Percentiles rank a stretch among this genome's conserved stretches.
phyloP scores from a whole-genome alignment of 2,113 vertebrate species.

The Hirundichthys speculiger region DNA sequence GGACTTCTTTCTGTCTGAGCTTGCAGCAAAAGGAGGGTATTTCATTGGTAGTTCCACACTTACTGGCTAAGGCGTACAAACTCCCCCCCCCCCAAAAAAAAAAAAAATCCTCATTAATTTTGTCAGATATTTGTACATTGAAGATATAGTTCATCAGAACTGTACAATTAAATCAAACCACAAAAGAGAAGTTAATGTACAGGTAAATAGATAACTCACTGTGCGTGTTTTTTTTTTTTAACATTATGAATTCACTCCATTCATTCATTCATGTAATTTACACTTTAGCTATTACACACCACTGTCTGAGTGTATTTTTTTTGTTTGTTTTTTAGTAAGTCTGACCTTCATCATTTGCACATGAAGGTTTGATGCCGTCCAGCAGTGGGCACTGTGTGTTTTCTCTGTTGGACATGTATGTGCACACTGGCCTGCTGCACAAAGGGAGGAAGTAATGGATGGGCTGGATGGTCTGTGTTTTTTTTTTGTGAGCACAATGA shows the following conservation, averaged over 20 bases:
- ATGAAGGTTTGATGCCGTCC: constrained; percentile 55
- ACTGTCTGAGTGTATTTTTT: no score
- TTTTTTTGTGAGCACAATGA: constrained; percentile 34
- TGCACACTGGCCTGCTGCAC: constrained; percentile 51
- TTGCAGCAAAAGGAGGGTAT: constrained; percentile 38
- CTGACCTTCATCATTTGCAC: constrained; percentile 74
- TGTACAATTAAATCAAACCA: no score
- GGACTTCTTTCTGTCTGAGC: constrained; percentile 36
- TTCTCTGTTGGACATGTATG: constrained; percentile 20
- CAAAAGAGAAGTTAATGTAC: no score
- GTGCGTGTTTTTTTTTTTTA: no score
- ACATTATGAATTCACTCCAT: background rate
- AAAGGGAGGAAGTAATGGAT: constrained; percentile 38
- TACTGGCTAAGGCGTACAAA: constrained; percentile 1
- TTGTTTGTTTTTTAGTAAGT: constrained; percentile 5
- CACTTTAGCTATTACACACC: constrained; percentile 14
- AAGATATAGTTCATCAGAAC: background rate
- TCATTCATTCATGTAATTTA: background rate
- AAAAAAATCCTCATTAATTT: background rate
- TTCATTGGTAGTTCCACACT: constrained; percentile 32
- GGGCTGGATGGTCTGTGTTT: constrained; percentile 10
- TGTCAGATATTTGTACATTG: background rate
- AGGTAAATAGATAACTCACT: no score
- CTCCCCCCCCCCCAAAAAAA: background rate
- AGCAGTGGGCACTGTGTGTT: constrained; percentile 77